These are phyloP conservation scores for Ciconia boyciana DNA, from an alignment of 2,113 vertebrate species.

Conservation along the genomic window DNA sequence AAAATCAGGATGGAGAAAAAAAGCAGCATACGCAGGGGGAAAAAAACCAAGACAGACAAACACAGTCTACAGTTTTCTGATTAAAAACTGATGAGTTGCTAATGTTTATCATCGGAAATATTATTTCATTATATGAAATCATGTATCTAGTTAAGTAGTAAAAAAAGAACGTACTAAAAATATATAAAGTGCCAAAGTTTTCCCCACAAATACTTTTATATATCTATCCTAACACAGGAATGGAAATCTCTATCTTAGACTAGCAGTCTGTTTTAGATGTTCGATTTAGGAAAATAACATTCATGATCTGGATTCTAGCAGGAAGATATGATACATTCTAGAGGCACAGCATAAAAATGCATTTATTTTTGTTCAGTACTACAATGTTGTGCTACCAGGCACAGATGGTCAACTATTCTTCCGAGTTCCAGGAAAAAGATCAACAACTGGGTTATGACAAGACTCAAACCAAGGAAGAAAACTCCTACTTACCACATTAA, in stretches of 20 bases:
- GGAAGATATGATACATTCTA: neutral
- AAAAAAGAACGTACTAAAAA: neutral
- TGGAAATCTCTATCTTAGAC: neutral
- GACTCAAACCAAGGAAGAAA: neutral
- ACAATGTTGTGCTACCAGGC: neutral
- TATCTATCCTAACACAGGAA: neutral
- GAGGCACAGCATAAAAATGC: neutral
- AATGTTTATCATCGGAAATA: neutral
- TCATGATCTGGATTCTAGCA: neutral
- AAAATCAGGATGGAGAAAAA: neutral
- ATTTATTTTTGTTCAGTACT: neutral
- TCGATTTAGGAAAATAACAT: neutral
- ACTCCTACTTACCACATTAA: neutral
- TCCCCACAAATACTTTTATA: neutral
- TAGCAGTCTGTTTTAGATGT: neutral
- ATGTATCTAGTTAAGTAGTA: neutral
- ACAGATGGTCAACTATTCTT: neutral
- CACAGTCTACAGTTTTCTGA: neutral
- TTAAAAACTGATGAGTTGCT: neutral
- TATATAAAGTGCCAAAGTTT: neutral
- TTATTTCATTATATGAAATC: neutral
- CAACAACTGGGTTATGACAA: neutral
- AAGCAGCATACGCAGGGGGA: neutral
- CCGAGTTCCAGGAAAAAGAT: neutral
- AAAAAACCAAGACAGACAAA: neutral